Conservation (phyloP, 2,888 invertebrate genomes). For the Drosophila rellima region DNA sequence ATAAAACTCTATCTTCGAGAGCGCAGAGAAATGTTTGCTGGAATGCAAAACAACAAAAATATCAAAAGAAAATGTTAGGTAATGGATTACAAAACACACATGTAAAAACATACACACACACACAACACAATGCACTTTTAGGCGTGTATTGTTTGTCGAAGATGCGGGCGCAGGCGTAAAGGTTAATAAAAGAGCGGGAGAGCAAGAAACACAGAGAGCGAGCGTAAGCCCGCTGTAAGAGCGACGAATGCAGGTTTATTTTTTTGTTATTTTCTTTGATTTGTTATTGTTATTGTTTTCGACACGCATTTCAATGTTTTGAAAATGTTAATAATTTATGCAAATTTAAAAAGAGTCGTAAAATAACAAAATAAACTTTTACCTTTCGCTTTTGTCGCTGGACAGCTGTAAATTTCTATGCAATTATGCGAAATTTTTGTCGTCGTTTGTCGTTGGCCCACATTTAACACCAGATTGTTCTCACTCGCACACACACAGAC, state of each 20-base stretch:
- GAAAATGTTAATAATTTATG: slow-evolving; percentile 41
- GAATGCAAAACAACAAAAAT: slow-evolving; percentile 18
- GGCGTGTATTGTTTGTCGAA: slow-evolving; percentile 38
- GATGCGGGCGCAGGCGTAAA: slow-evolving; percentile 47
- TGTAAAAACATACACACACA: not conserved
- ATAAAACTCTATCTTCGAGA: slow-evolving; percentile 19
- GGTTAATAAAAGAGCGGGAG: slow-evolving; percentile 16
- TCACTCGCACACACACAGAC: slow-evolving; percentile 12
- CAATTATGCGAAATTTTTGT: slow-evolving; percentile 55
- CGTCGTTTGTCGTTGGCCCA: slow-evolving; percentile 38
- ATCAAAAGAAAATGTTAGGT: slow-evolving; percentile 41
- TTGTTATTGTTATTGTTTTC: slow-evolving; percentile 43
- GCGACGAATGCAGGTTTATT: slow-evolving; percentile 14
- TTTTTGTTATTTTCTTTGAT: slow-evolving; percentile 18
- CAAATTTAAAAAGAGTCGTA: slow-evolving; percentile 36
- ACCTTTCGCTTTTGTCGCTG: slow-evolving; percentile 57
- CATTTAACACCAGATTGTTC: slow-evolving; percentile 40
- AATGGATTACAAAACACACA: slow-evolving; percentile 31
- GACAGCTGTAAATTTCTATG: slow-evolving; percentile 49
- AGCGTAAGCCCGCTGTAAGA: not conserved
- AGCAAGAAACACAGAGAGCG: slow-evolving; percentile 1
- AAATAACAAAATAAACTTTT: slow-evolving; percentile 46
- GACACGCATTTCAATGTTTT: slow-evolving; percentile 29
- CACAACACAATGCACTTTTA: slow-evolving; percentile 27
- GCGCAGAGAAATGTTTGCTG: slow-evolving; percentile 30